These are phyloP conservation scores for Vespertilio murinus DNA, from an alignment of 2,797 vertebrate genomes.

Conservation along the genomic window DNA sequence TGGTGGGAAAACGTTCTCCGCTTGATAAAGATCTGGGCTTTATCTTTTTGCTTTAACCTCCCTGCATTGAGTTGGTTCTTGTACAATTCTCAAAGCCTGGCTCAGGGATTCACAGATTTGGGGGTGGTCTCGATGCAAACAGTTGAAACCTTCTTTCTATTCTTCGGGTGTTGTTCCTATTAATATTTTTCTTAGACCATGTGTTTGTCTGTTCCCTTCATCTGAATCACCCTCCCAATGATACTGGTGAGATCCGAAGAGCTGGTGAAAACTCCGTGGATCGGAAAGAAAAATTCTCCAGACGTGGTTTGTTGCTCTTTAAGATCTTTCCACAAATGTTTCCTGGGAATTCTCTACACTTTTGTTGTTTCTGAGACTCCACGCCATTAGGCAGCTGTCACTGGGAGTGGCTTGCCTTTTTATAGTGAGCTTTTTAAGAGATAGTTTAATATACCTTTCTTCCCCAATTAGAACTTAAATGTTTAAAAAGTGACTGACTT, in stretches of 20 bases:
- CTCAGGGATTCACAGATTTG: not conserved
- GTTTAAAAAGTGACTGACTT: slow-evolving; percentile 2
- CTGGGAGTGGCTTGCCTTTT: not conserved
- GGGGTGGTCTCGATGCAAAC: not conserved
- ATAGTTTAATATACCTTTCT: not conserved
- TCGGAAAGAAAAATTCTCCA: not conserved
- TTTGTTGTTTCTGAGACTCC: not conserved
- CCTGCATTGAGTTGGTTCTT: not conserved
- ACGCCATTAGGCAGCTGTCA: not conserved
- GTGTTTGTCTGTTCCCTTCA: not conserved
- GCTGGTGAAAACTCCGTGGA: not conserved
- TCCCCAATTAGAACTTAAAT: slow-evolving; percentile 13
- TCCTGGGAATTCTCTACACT: not conserved
- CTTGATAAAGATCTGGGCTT: not conserved
- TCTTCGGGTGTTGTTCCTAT: not conserved
- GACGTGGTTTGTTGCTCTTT: not conserved
- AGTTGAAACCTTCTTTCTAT: not conserved
- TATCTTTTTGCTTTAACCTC: not conserved
- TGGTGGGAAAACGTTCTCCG: not conserved
- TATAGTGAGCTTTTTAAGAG: slow-evolving; percentile 17
- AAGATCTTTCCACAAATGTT: not conserved
- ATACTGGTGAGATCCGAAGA: not conserved
- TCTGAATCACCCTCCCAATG: not conserved
- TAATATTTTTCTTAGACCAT: slow-evolving; percentile 7
- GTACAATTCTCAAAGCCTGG: not conserved